Base-by-base conservation (phyloP, 2,888 invertebrate genomes). In the Tenthredo livida region DNA sequence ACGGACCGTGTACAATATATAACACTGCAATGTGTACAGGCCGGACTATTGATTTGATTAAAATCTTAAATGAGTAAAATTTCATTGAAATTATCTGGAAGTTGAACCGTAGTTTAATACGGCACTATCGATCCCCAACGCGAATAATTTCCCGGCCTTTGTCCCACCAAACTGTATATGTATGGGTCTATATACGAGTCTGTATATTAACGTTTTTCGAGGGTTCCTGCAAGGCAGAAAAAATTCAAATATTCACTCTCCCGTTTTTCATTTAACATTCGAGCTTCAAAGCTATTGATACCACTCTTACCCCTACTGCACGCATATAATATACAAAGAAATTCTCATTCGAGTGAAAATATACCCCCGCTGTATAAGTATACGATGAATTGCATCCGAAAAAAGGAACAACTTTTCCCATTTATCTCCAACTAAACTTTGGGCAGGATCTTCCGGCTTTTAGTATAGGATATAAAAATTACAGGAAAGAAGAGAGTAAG, bases 91-190 rank as follows among this genome's bases (percentile, higher is more conserved):
- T 70, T 61, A 61, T 21, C 12, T 61, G 25, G 61, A 25, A 61
- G 61, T 61, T 61, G 61, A 25, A 61, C 4, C 25, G 61, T 61
- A 61, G 61, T 25, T 61, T 61, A 61, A 61, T 61, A 61, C 61
- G 61, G 12, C 12, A 61, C 61, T 61, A 61, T 75, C 75, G 77
- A 54, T 77, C 33, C 54, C 33, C 77, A 5, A 2, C 54, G 29
- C 73, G 77, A 77, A 77, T 77, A 77, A 77, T 77, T 77, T 77
- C 15, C 77, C 50, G 54, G 73, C 25, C 54, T 77, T 54, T 54
- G 77, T 54, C 54, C 54, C 54, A 21, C 47, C 29, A 15, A 54
- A 77, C 77, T 25, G 54, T 77, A 12, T 67, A 2, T 33, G 2
- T 33, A 29, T 67, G 2, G 12, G 9, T 25, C 25, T 25, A 61